A percentile compares a stretch with the other conserved stretches of the same genome.
Evolutionary conservation across 2,888 invertebrate species (phyloP).

Genomic region (Physocephala rufipes): DNA sequence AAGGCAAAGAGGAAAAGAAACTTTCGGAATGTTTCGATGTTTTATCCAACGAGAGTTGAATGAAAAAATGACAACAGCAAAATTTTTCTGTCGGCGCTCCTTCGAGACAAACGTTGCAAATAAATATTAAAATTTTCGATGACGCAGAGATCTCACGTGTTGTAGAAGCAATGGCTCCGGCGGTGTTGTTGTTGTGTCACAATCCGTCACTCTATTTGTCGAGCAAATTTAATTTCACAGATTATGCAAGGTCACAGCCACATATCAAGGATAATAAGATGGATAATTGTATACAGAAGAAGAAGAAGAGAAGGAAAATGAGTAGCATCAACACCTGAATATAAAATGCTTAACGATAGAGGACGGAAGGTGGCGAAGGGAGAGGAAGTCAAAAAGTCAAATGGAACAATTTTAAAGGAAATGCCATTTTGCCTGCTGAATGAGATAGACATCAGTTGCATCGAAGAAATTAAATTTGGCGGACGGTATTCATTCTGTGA

Average conservation of each 20-base stretch:
- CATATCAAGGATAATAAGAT: slow-evolving; percentile 38
- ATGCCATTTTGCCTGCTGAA: neutral
- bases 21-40: slow-evolving; percentile 52
- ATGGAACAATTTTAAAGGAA: neutral
- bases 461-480: neutral
- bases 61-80: neutral
- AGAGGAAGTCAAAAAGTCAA: neutral
- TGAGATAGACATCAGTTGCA: neutral
- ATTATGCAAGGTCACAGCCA: slow-evolving; percentile 51
- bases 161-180: slow-evolving; percentile 41
- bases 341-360: too few relatives aligned
- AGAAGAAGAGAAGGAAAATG: neutral
- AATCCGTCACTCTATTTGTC: slow-evolving; percentile 19
- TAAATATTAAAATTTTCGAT: slow-evolving; percentile 54
- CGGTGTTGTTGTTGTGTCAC: neutral
- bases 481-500: too few relatives aligned
- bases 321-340: neutral
- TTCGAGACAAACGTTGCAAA: slow-evolving; percentile 44
- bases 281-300: slow-evolving; percentile 16
- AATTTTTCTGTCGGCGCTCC: neutral
- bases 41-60: slow-evolving; percentile 42
- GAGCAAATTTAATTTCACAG: slow-evolving; percentile 45
- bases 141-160: slow-evolving; percentile 59
- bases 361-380: neutral
- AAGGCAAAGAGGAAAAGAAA: slow-evolving; percentile 45